Conservation (phyloP, 2,888 invertebrate genomes). For the Operophtera brumata region DNA sequence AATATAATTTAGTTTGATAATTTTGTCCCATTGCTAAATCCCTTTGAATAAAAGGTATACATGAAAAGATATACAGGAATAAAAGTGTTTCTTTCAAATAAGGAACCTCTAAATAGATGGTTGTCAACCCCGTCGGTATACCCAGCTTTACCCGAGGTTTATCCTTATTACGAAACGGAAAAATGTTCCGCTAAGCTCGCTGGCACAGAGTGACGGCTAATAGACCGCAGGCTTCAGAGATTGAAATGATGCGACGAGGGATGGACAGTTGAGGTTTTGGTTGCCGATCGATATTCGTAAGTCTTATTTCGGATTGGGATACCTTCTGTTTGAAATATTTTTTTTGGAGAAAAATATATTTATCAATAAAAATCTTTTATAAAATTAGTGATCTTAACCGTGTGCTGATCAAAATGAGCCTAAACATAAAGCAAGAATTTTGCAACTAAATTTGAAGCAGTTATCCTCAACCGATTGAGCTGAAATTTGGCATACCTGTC, state of each 20-base stretch:
- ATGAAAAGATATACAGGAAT: background rate
- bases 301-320: background rate
- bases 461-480: no score
- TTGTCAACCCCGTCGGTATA: constrained; percentile 17
- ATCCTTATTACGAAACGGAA: constrained; percentile 18
- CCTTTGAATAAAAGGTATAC: background rate
- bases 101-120: background rate
- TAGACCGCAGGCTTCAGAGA: constrained; percentile 19
- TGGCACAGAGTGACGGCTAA: constrained; percentile 13
- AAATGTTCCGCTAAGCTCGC: constrained; percentile 17
- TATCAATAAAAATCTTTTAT: no score
- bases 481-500: no score
- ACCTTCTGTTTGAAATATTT: no score
- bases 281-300: constrained; percentile 5
- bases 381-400: no score
- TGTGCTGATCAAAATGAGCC: no score
- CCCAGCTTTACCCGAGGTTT: constrained; percentile 3
- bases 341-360: no score
- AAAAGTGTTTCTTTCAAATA: background rate
- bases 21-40: background rate
- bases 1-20: no score
- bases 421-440: no score
- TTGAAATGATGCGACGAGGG: constrained; percentile 17
- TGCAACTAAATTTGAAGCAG: no score
- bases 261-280: constrained; percentile 4